phyloP scores from a whole-genome alignment of 1,140 invertebrate genomes.

The Drosophila jambulina region DNA sequence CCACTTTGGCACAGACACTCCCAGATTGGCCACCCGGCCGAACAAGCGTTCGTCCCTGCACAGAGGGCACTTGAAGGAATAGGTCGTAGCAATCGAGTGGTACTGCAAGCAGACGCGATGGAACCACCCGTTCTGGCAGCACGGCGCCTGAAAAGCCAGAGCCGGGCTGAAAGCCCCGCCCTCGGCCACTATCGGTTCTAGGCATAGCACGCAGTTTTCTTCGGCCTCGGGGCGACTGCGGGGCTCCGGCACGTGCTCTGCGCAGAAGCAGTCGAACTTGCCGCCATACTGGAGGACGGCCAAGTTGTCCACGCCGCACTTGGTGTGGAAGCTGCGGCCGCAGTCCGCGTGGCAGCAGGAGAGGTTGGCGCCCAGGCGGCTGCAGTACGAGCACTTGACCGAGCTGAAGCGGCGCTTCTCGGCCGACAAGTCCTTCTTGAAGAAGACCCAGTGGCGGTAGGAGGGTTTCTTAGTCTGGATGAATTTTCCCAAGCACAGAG shows the following conservation, averaged over 20 bases:
- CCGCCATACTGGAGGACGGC: neutral
- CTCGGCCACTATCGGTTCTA: accelerated
- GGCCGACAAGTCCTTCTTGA: neutral
- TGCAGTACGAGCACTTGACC: neutral
- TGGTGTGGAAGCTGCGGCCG: neutral
- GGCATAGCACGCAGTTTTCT: neutral
- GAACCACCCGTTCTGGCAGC: neutral
- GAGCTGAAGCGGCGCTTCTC: neutral
- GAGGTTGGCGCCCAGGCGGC: neutral
- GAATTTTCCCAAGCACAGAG: neutral
- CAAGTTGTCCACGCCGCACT: neutral
- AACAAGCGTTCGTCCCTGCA: neutral
- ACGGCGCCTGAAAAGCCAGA: neutral
- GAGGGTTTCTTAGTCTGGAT: neutral
- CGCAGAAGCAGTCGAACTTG: neutral
- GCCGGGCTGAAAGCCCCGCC: neutral
- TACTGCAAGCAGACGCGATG: neutral
- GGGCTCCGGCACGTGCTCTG: neutral
- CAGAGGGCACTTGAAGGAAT: neutral
- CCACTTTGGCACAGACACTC: neutral
- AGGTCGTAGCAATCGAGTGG: neutral
- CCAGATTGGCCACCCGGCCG: neutral
- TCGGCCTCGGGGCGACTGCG: neutral
- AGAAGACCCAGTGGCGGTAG: neutral
- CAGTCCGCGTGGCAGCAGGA: neutral